Conservation (phyloP, 2,113 vertebrate genomes). For the Stomatorhinus ivindoensis region DNA sequence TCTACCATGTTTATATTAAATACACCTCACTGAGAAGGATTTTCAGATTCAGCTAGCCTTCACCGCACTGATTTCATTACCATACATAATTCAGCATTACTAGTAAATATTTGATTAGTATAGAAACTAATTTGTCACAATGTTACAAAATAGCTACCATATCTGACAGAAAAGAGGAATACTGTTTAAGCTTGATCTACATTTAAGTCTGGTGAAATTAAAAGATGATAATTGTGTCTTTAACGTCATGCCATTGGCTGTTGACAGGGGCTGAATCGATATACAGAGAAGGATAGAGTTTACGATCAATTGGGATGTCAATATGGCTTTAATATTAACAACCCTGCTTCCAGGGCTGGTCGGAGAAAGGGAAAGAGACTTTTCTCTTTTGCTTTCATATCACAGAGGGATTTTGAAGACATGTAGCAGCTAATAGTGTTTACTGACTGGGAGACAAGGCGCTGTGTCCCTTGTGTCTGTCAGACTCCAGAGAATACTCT, state of each 20-base stretch:
- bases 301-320: constrained; percentile 13
- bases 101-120: not conserved
- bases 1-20: not conserved
- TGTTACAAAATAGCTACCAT: not conserved
- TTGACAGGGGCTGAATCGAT: not conserved
- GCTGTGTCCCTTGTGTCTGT: not conserved
- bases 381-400: not conserved
- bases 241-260: not conserved
- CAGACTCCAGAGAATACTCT: not conserved
- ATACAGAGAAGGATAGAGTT: not conserved
- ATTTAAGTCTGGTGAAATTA: not conserved
- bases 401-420: constrained; percentile 12
- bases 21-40: not conserved
- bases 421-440: constrained; percentile 2
- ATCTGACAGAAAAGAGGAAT: not conserved
- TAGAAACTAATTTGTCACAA: not conserved
- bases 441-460: not conserved
- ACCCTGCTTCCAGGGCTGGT: not conserved
- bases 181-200: not conserved
- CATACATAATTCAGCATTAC: constrained; percentile 1
- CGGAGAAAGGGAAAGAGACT: not conserved
- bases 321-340: constrained; percentile 14
- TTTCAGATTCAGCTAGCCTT: not conserved
- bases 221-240: not conserved
- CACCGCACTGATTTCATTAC: not conserved